Evolutionary conservation across 2,797 vertebrate species (phyloP).

Genomic region (Epinephelus awoara): DNA sequence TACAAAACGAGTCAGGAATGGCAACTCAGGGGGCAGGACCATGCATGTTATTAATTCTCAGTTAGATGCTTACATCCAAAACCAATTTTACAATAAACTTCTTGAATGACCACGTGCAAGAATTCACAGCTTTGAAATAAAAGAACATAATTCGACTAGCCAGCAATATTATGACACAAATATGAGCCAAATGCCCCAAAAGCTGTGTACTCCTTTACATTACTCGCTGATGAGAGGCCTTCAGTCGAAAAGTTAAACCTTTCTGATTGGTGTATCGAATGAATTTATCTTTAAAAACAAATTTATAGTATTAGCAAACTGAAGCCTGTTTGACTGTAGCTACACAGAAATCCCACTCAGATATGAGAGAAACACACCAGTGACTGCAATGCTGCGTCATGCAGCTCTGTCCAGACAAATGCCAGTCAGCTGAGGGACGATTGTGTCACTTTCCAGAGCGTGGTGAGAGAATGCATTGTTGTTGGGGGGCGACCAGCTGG

Average conservation of each 20-base stretch:
- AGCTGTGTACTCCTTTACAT: not conserved
- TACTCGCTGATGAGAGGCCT: not conserved
- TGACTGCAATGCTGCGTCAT: conserved; percentile 60
- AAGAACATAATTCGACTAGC: not conserved
- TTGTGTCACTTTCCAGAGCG: conserved; percentile 74
- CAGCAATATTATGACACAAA: not conserved
- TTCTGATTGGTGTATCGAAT: not conserved
- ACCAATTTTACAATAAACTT: not conserved
- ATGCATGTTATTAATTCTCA: not conserved
- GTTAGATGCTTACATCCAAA: not conserved
- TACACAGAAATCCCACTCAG: not conserved
- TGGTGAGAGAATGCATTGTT: conserved; percentile 74
- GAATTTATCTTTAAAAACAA: not conserved
- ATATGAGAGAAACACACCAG: not conserved
- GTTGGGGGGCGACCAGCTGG: conserved; percentile 52
- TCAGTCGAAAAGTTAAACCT: not conserved
- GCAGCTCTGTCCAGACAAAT: conserved; percentile 53
- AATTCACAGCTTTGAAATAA: too few species aligned
- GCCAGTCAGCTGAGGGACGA: conserved; percentile 68
- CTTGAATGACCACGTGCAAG: not conserved
- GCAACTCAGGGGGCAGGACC: not conserved
- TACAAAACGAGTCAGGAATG: not conserved
- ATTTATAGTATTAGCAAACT: not conserved
- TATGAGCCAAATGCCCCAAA: not conserved
- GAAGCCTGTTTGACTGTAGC: not conserved